phyloP scores from a whole-genome alignment of 2,113 vertebrate species.

The Porphyrio hochstetteri region DNA sequence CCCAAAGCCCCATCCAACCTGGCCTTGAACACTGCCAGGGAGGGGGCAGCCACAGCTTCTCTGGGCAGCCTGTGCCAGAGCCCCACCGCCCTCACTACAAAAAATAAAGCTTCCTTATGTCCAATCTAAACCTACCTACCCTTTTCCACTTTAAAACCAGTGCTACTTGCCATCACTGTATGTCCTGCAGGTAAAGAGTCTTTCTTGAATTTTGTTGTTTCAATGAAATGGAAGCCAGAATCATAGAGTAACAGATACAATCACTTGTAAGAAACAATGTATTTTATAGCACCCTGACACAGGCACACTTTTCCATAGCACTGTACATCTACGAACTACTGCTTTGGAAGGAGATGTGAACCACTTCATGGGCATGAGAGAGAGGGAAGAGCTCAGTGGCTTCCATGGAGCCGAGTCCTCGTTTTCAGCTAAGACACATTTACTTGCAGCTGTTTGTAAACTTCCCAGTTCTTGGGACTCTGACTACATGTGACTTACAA shows the following conservation, averaged over 20 bases:
- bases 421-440: neutral
- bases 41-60: neutral
- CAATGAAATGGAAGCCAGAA: accelerated
- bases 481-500: neutral
- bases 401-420: neutral
- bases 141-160: neutral
- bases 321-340: neutral
- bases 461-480: neutral
- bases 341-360: neutral
- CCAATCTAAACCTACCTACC: neutral
- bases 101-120: neutral
- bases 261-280: neutral
- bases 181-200: neutral
- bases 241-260: neutral
- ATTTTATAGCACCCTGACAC: neutral
- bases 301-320: neutral
- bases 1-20: neutral
- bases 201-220: neutral
- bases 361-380: neutral
- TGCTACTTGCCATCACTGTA: neutral
- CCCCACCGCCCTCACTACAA: accelerated
- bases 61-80: neutral
- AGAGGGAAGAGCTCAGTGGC: neutral
- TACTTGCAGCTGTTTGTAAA: neutral
- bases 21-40: neutral